These are phyloP conservation scores for Tychaedon coryphoeus DNA, from an alignment of 2,113 vertebrate genomes.

Conservation along the genomic window DNA sequence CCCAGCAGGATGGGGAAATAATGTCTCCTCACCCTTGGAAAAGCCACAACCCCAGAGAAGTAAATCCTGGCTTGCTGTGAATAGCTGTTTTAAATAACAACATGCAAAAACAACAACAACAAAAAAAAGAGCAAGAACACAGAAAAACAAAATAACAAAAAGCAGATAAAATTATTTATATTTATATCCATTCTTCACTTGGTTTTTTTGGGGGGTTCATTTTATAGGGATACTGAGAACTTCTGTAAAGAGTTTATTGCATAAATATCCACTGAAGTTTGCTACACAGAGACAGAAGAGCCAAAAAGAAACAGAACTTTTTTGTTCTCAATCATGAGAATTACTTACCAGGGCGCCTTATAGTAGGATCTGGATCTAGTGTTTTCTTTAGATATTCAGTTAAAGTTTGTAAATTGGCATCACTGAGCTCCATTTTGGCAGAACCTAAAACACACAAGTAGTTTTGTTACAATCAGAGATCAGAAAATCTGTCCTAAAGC, in stretches of 20 bases:
- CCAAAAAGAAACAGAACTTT: not conserved
- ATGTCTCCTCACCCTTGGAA: not conserved
- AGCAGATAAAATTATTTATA: not conserved
- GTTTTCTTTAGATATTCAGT: conserved; percentile 96
- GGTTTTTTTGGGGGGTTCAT: fast-evolving
- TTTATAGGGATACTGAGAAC: not conserved
- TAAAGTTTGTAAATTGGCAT: conserved; percentile 91
- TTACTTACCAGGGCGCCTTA: conserved; percentile 91
- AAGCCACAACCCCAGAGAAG: not conserved
- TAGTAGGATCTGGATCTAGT: conserved; percentile 89
- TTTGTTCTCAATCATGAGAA: not conserved
- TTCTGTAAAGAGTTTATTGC: not conserved
- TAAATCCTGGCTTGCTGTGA: not conserved
- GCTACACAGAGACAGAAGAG: not conserved
- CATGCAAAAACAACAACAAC: not conserved
- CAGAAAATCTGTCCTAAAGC: not conserved
- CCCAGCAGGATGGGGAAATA: not conserved
- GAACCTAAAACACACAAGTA: conserved; percentile 60
- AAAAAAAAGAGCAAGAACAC: not conserved
- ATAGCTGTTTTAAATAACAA: not conserved
- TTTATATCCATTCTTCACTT: not conserved
- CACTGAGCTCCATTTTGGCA: conserved; percentile 91
- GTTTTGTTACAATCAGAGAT: not conserved
- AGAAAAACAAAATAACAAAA: not conserved
- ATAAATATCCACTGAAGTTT: not conserved